Evolutionary conservation across 2,888 invertebrate genomes (phyloP).

Genomic region (Euclidia mi): DNA sequence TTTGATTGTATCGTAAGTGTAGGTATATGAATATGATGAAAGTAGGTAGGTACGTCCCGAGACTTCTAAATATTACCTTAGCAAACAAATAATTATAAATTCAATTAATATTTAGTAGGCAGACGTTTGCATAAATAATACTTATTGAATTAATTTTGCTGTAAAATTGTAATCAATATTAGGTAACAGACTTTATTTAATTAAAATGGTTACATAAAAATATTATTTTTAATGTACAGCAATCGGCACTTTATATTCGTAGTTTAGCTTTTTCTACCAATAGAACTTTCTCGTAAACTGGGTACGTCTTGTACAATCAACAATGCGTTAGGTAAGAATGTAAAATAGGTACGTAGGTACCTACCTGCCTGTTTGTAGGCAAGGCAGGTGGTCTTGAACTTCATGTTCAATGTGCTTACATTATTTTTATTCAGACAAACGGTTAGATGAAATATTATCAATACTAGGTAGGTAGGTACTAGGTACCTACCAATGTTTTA

Average conservation of each 20-base stretch:
- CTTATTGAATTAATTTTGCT: neutral
- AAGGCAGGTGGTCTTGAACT: constrained; percentile 22
- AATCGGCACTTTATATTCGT: neutral
- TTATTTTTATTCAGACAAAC: neutral
- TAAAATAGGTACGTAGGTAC: no score
- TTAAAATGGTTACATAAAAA: neutral
- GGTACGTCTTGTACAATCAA: neutral
- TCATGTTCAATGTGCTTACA: neutral
- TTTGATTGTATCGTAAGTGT: no score
- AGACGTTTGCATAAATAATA: no score
- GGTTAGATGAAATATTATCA: constrained; percentile 3
- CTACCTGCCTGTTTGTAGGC: neutral
- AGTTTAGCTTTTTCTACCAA: neutral
- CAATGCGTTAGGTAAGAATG: neutral
- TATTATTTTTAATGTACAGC: neutral
- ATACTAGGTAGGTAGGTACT: neutral
- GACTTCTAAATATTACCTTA: no score
- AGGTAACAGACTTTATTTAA: neutral
- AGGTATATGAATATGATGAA: no score
- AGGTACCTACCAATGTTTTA: constrained; percentile 25
- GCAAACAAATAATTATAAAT: no score
- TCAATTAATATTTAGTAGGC: no score
- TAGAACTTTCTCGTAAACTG: constrained; percentile 15
- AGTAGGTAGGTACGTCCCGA: no score
- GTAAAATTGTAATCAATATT: neutral